Evolutionary conservation across 2,113 vertebrate genomes (phyloP).

Genomic region (Apus apus): DNA sequence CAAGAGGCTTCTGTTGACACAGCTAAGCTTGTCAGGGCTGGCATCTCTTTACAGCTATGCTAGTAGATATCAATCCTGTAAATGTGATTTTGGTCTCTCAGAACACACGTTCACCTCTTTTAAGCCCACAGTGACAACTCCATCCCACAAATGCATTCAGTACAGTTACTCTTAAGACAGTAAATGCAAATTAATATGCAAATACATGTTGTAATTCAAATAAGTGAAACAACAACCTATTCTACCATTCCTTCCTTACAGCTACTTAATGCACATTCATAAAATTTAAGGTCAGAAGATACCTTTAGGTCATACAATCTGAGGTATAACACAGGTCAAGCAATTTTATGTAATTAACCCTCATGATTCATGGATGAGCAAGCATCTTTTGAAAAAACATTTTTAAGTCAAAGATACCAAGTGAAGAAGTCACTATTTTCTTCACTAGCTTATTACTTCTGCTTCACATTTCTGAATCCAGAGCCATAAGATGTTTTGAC

Average conservation of each 20-base stretch:
- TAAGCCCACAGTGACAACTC: slow-evolving; percentile 10
- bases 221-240: slow-evolving; percentile 34
- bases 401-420: slow-evolving; percentile 16
- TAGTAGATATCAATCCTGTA: background rate
- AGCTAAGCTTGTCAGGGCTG: background rate
- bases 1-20: slow-evolving; percentile 25
- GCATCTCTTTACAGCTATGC: slow-evolving; percentile 2
- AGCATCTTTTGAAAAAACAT: slow-evolving; percentile 29
- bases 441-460: background rate
- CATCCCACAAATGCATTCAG: background rate
- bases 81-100: background rate
- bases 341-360: slow-evolving; percentile 42
- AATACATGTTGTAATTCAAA: slow-evolving; percentile 54
- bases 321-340: slow-evolving; percentile 26
- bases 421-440: slow-evolving; percentile 11
- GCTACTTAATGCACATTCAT: slow-evolving; percentile 33
- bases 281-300: slow-evolving; percentile 50
- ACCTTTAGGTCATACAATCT: slow-evolving; percentile 53
- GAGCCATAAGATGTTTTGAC: background rate
- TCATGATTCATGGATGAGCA: slow-evolving; percentile 32
- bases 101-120: background rate
- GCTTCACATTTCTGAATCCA: background rate
- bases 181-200: slow-evolving; percentile 56
- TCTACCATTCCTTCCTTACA: slow-evolving; percentile 3
- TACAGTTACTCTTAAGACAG: slow-evolving; percentile 42